Evolutionary conservation across 1,140 invertebrate genomes (phyloP), one percentile per base, ranked within the genome.

Genomic region (Drosophila sproati): DNA sequence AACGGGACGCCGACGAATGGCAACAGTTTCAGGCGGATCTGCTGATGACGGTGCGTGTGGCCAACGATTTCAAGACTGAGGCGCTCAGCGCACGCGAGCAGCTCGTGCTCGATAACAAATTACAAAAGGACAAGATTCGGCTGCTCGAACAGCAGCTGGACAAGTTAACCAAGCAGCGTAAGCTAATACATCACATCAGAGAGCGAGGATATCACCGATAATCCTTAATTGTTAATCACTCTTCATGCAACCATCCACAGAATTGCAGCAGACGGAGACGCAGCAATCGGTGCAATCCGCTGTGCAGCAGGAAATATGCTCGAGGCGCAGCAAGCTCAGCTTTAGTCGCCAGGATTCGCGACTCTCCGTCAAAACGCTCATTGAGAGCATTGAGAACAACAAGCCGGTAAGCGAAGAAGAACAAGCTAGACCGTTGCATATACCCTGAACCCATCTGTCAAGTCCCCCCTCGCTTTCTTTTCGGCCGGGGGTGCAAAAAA

Each of bases 11-110:
- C 75, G 94, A 96, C 8, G 98, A 98, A 93, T 99, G 98, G 98
- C 95, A 97, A 81, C 97, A 98, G 91, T 98, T 98, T 93, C 97
- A 98, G 92, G 96, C 95, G 66, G 98, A 99, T 93, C 94, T 99
- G 0, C 93, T 98, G 34, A 97, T 97, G 93, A 98, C 98, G 0
- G 98, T 99, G 0, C 94, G 98, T 20, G 98, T 99, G 5, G 98
- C 98, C 7, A 98, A 98, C 93, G 97, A 98, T 91, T 98, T 98
- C 93, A 98, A 98, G 92, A 97, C 96, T 29, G 96, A 97, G 92
- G 96, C 96, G 0, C 96, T 97, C 87, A 94, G 95, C 60, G 96
- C 98, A 80, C 94, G 97, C 69, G 97, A 98, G 91, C 94, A 96
- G 71, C 93, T 98, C 5, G 94, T 96, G 35, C 93, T 96, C 78